Percentiles rank a stretch among this genome's conserved stretches.
phyloP scores from a whole-genome alignment of 2,888 invertebrate genomes.

The Coecobrya sp. region DNA sequence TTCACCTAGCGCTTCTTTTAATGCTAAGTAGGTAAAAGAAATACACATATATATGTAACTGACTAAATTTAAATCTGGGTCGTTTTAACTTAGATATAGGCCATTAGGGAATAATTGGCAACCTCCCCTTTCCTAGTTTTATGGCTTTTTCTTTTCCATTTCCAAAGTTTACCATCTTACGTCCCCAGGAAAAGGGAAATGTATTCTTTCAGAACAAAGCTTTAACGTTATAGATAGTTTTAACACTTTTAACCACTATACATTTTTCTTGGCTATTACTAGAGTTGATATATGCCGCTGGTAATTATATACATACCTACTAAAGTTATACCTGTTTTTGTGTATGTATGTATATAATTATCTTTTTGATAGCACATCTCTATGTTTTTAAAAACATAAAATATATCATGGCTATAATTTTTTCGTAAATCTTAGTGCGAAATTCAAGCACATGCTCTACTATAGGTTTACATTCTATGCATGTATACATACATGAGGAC shows the following conservation, averaged over 20 bases:
- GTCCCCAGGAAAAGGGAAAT: background rate
- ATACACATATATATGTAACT: background rate
- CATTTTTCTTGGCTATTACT: background rate
- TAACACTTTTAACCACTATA: background rate
- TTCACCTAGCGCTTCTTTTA: too few species aligned
- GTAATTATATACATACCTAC: too few species aligned
- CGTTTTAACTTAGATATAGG: constrained; percentile 76
- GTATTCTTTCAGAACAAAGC: background rate
- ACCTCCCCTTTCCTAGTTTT: constrained; percentile 64
- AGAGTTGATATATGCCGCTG: background rate
- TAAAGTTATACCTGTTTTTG: too few species aligned
- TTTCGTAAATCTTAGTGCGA: too few species aligned
- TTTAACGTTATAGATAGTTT: background rate
- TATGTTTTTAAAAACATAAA: too few species aligned
- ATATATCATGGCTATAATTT: too few species aligned
- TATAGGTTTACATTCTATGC: background rate
- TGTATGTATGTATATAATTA: too few species aligned
- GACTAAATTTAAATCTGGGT: constrained; percentile 69
- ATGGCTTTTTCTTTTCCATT: constrained; percentile 69
- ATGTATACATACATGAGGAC: background rate
- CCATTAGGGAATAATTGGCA: constrained; percentile 84
- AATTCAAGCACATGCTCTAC: too few species aligned
- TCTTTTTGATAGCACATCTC: too few species aligned
- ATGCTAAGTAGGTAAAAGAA: background rate
- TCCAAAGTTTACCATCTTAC: constrained; percentile 58